phyloP scores from a whole-genome alignment of 35 echinoderm and acorn worm genomes.

The Lytechinus variegatus region DNA sequence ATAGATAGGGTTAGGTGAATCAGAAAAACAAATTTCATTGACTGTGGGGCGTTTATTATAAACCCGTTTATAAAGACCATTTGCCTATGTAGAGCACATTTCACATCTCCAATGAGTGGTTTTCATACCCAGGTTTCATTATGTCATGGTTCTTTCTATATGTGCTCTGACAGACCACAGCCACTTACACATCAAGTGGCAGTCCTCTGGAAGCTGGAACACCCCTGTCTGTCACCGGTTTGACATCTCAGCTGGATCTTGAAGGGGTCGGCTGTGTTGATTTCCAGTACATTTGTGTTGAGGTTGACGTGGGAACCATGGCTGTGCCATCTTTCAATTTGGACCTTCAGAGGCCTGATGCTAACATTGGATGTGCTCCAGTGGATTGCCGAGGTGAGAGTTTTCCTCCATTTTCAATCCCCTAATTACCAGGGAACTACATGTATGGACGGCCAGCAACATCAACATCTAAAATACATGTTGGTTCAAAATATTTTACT shows the following conservation, averaged over 20 bases:
- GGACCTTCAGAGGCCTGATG: neutral
- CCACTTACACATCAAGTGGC: neutral
- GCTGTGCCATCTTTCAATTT: neutral
- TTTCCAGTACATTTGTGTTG: slow-evolving; percentile 19
- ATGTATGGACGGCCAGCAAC: no score
- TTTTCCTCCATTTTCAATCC: neutral
- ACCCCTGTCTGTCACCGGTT: neutral
- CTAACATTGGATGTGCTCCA: slow-evolving; percentile 17
- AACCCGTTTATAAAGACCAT: no score
- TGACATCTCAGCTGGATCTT: neutral
- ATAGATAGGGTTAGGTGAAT: no score
- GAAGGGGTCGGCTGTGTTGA: neutral
- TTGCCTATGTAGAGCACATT: no score
- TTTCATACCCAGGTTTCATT: no score
- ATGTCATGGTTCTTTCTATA: neutral
- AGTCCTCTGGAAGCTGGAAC: neutral
- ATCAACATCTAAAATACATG: no score
- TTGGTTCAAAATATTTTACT: no score
- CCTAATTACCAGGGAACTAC: no score
- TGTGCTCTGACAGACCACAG: neutral
- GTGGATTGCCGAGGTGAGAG: neutral
- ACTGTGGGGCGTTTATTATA: no score
- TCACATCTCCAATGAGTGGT: no score
- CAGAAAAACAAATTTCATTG: no score
- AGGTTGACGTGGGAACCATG: neutral